These are phyloP conservation scores for Gobio gobio DNA, from an alignment of 2,113 vertebrate genomes.

Conservation along the genomic window DNA sequence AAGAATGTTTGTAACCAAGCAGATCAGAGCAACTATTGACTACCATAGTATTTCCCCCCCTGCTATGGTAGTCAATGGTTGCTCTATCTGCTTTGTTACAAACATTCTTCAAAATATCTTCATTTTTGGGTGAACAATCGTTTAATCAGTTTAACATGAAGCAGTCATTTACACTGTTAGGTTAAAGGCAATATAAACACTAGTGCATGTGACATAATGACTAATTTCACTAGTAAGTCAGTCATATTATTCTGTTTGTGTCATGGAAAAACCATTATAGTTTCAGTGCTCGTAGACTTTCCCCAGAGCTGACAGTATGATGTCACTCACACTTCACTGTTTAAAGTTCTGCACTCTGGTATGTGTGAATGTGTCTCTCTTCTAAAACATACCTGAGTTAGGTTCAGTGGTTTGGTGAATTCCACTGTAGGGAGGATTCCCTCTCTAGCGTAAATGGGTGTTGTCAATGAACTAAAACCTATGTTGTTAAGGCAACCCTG, in stretches of 20 bases:
- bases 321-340: neutral
- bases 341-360: neutral
- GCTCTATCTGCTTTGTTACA: too few species aligned
- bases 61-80: too few species aligned
- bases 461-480: neutral
- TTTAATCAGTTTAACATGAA: neutral
- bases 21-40: too few species aligned
- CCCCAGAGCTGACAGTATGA: neutral
- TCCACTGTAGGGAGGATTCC: slow-evolving; percentile 27
- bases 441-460: neutral
- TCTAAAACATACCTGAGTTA: slow-evolving; percentile 10
- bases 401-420: slow-evolving; percentile 14
- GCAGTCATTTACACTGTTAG: neutral
- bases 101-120: too few species aligned
- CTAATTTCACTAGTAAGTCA: neutral
- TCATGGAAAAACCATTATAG: neutral
- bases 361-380: neutral
- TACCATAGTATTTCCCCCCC: too few species aligned
- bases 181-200: neutral
- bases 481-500: slow-evolving; percentile 15
- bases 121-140: too few species aligned
- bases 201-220: neutral
- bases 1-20: too few species aligned
- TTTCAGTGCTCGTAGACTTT: neutral
- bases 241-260: neutral